phyloP scores from a whole-genome alignment of 2,797 vertebrate species.

The Potorous gilbertii region DNA sequence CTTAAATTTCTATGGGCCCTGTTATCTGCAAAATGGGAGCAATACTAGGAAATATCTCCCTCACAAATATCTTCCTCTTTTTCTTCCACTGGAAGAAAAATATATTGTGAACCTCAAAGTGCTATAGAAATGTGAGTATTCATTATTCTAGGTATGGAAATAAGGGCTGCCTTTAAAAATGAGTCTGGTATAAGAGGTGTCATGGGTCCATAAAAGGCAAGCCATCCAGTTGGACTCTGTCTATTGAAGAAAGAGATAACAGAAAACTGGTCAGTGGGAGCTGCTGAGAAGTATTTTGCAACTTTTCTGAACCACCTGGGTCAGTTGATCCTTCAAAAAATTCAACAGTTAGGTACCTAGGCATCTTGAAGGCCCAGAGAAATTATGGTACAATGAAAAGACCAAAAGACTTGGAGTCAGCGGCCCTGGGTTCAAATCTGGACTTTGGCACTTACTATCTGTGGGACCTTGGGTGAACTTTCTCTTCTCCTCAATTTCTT shows the following conservation, averaged over 20 bases:
- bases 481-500: too few species aligned
- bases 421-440: background rate
- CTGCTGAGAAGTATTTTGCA: background rate
- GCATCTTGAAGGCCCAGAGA: background rate
- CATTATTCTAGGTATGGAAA: background rate
- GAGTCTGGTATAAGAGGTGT: background rate
- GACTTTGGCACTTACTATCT: too few species aligned
- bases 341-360: background rate
- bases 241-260: background rate
- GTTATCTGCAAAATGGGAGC: background rate
- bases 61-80: background rate
- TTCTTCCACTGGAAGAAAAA: background rate
- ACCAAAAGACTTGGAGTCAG: background rate
- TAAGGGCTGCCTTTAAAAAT: background rate
- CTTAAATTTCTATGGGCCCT: constrained; percentile 4
- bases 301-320: background rate
- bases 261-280: background rate
- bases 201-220: background rate
- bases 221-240: background rate
- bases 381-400: background rate
- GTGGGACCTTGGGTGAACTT: too few species aligned
- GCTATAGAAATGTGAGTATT: constrained; percentile 1
- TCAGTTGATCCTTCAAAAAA: background rate
- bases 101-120: background rate
- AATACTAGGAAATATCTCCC: background rate